A percentile compares a stretch with the other conserved stretches of the same genome.
phyloP scores from a whole-genome alignment of 2,797 vertebrate genomes.

The Acanthopagrus latus region DNA sequence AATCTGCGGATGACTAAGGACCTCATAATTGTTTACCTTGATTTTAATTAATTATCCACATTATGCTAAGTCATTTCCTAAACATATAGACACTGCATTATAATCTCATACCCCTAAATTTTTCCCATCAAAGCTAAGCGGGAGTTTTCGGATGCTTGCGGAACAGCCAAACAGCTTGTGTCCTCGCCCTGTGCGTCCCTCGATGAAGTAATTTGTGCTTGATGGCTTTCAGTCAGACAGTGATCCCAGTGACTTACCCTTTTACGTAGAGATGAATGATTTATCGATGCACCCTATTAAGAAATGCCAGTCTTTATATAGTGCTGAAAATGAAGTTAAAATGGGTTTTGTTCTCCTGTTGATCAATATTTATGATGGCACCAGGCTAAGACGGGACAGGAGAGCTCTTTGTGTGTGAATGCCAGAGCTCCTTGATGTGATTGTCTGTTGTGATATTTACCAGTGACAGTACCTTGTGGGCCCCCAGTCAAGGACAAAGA shows the following conservation, averaged over 20 bases:
- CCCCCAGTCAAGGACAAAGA: constrained; percentile 55
- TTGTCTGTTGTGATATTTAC: constrained; percentile 70
- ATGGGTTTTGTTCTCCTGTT: constrained; percentile 76
- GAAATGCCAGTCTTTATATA: constrained; percentile 82
- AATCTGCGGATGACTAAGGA: constrained; percentile 73
- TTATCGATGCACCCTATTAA: constrained; percentile 89
- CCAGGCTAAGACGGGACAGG: constrained; percentile 44
- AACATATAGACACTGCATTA: constrained; percentile 68
- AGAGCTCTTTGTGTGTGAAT: constrained; percentile 71
- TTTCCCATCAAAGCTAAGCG: constrained; percentile 46
- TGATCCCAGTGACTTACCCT: constrained; percentile 70
- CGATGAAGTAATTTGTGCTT: constrained; percentile 70
- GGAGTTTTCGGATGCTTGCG: constrained; percentile 39
- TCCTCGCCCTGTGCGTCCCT: constrained; percentile 45
- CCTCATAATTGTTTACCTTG: constrained; percentile 77
- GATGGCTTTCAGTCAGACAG: constrained; percentile 72
- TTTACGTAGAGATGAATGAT: constrained; percentile 87
- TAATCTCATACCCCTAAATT: constrained; percentile 37
- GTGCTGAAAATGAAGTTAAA: constrained; percentile 80
- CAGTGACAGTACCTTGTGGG: constrained; percentile 46
- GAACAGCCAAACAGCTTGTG: constrained; percentile 41
- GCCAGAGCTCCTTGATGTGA: constrained; percentile 61
- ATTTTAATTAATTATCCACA: constrained; percentile 77
- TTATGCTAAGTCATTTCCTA: constrained; percentile 71
- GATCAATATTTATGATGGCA: constrained; percentile 80